Evolutionary conservation across 2,797 vertebrate species (phyloP).

Genomic region (Otolemur crassicaudatus): DNA sequence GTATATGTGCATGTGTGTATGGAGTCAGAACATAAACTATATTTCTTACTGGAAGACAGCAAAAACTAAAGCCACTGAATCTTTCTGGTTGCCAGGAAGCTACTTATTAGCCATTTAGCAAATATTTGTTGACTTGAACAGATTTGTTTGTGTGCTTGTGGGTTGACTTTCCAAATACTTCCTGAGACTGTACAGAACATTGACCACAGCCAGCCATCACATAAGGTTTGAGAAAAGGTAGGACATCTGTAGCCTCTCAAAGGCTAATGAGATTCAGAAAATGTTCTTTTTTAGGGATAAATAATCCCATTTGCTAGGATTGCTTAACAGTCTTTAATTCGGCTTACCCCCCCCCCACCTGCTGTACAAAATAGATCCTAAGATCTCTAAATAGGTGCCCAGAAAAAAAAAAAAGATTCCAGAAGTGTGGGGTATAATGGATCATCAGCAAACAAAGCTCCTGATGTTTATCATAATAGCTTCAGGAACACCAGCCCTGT

Average conservation of each 20-base stretch:
- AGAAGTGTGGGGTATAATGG: background rate
- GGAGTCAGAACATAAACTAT: background rate
- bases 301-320: background rate
- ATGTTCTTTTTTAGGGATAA: background rate
- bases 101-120: conserved; percentile 3
- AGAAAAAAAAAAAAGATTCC: background rate
- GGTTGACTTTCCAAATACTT: conserved; percentile 42
- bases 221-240: conserved; percentile 13
- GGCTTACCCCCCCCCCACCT: background rate
- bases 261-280: background rate
- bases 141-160: background rate
- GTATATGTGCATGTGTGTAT: background rate
- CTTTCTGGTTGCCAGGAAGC: background rate
- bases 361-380: background rate
- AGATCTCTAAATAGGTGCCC: background rate
- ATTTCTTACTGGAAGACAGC: background rate
- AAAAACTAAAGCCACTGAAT: background rate
- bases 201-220: background rate
- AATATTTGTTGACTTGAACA: conserved; percentile 53
- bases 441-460: background rate
- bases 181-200: background rate
- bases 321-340: conserved; percentile 31
- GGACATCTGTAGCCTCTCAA: background rate
- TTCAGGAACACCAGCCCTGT: background rate
- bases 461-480: background rate